Conservation (phyloP, 2,888 invertebrate genomes). For the Lepidocyrtinus sp. region DNA sequence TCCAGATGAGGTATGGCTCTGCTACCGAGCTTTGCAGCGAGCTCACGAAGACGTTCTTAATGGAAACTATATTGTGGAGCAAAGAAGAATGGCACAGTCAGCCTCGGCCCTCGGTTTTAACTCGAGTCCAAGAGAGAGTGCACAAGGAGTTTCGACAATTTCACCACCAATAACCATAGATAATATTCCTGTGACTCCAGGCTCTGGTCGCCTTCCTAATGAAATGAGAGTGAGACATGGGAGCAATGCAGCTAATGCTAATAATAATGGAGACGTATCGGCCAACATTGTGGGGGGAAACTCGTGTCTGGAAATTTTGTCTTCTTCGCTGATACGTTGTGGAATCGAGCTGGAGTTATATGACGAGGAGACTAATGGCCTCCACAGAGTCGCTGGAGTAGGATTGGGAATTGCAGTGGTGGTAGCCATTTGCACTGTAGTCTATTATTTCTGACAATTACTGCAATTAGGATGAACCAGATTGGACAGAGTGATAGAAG, state of each 20-base stretch:
- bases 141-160: no score
- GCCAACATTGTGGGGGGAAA: background rate
- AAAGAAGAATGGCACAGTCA: slow-evolving; percentile 4
- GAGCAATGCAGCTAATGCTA: background rate
- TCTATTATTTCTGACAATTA: no score
- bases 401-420: slow-evolving; percentile 38
- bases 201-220: no score
- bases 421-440: slow-evolving; percentile 37
- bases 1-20: slow-evolving; percentile 44
- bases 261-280: background rate
- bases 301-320: slow-evolving; percentile 26
- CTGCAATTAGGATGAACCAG: no score
- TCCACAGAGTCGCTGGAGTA: slow-evolving; percentile 21
- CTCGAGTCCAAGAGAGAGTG: no score
- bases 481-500: no score
- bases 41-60: slow-evolving; percentile 8
- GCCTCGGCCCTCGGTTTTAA: no score
- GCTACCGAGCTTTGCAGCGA: slow-evolving; percentile 14
- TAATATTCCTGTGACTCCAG: no score
- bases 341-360: slow-evolving; percentile 40
- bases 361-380: slow-evolving; percentile 20
- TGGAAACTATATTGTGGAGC: slow-evolving; percentile 14
- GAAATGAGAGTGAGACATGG: no score
- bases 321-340: slow-evolving; percentile 21
- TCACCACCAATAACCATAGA: no score